phyloP scores from a whole-genome alignment of 2,113 vertebrate genomes.

The Cervus canadensis region DNA sequence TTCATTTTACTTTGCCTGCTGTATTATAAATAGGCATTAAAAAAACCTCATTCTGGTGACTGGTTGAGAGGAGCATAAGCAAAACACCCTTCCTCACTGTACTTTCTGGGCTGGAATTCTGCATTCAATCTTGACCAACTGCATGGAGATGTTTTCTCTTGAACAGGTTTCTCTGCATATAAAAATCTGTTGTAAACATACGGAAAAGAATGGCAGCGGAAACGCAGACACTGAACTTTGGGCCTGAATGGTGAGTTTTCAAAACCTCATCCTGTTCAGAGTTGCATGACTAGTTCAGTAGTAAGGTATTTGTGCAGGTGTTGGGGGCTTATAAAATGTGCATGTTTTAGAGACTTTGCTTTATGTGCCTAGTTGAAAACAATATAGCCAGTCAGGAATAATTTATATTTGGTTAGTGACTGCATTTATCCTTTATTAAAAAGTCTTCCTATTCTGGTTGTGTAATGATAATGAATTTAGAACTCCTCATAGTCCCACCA shows the following conservation, averaged over 20 bases:
- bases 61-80: background rate
- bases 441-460: constrained; percentile 14
- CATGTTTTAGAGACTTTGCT: constrained; percentile 43
- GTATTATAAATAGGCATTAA: background rate
- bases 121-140: constrained; percentile 30
- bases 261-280: background rate
- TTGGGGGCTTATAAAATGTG: background rate
- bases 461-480: background rate
- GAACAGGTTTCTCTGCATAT: constrained; percentile 82
- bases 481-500: background rate
- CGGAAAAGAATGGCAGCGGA: constrained; percentile 93
- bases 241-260: constrained; percentile 96
- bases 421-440: background rate
- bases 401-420: constrained; percentile 31
- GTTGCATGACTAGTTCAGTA: background rate
- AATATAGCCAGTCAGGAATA: background rate
- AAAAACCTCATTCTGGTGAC: background rate
- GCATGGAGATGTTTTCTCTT: constrained; percentile 58
- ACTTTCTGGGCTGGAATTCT: background rate
- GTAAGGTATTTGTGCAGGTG: background rate
- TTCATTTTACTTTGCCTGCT: background rate
- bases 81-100: background rate
- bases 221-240: constrained; percentile 99
- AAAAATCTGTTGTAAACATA: constrained; percentile 75
- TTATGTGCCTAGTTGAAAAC: constrained; percentile 23